Conservation (phyloP, 2,888 invertebrate genomes). For the Athalia rosae region DNA sequence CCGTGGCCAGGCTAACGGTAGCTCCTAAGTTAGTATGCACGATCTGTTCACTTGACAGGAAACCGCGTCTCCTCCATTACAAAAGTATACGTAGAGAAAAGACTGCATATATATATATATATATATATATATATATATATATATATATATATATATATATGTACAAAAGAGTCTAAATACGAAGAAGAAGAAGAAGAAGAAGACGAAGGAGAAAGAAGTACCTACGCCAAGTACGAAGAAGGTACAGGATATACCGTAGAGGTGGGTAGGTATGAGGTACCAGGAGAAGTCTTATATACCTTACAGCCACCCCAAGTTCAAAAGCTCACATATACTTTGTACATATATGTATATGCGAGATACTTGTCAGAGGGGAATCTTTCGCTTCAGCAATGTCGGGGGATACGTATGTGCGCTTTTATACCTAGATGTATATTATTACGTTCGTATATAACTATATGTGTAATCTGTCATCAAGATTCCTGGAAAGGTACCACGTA, state of each 20-base stretch:
- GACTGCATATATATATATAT: not conserved
- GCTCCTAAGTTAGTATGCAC: constrained; percentile 66
- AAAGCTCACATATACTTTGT: constrained; percentile 27
- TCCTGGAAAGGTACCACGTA: constrained; percentile 41
- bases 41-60: constrained; percentile 68
- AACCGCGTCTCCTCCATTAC: constrained; percentile 67
- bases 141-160: not conserved
- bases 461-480: constrained; percentile 42
- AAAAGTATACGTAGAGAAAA: constrained; percentile 15
- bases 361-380: constrained; percentile 39
- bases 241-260: constrained; percentile 12
- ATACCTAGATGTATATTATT: constrained; percentile 18
- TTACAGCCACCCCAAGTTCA: constrained; percentile 7
- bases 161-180: no score
- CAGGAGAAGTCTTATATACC: not conserved
- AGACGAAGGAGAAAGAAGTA: no score
- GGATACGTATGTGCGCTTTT: constrained; percentile 18
- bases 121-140: not conserved
- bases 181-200: no score
- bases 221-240: not conserved
- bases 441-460: constrained; percentile 13
- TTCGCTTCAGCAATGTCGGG: constrained; percentile 28
- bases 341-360: constrained; percentile 42
- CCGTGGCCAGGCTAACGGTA: constrained; percentile 58
- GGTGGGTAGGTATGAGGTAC: no score